Evolutionary conservation across 2,113 vertebrate genomes (phyloP), one percentile per base, ranked within the genome.

Genomic region (Brachyistius frenatus): DNA sequence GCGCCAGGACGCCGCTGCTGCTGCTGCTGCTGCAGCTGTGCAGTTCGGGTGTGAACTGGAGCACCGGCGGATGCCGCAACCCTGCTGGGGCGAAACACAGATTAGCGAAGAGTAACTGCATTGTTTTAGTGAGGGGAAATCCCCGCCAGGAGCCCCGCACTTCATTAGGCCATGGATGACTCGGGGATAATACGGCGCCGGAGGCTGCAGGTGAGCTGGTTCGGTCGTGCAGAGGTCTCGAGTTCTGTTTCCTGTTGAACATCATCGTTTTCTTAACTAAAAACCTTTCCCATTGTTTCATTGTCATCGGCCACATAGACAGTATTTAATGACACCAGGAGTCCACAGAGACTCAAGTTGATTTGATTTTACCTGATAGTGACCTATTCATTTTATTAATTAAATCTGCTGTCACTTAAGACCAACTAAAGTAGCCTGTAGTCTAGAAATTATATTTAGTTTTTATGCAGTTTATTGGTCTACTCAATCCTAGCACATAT

Each of bases 131-230:
- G 11, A 74, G 69, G 61, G 83, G 78, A 36, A 67, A 32, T 31
- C 81, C 73, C 74, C 14, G 11, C 50, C 44, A 36, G 73, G 67
- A 85, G 41, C 77, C 60, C 63, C 49, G 15, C 52, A 30, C 67
- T 39, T 62, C 54, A 50, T 41, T 41, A 35, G 49, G 30, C 57
- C 79, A 95, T 95, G 95, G 95, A 95, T 85, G 94, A 95, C 84
- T 94, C 94, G 37, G 95, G 95, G 16, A 95, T 95, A 73, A 95
- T 95, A 66, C 87, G 94, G 69, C 94, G 95, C 81, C 73, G 95
- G 74, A 88, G 94, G 87, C 91, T 95, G 88, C 95, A 95, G 94
- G 94, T 95, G 93, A 95, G 78, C 55, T 35, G 30, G 14, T 16
- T 50, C 16, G 14, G 1, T 50, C 16, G 14, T 0, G 4, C 49